A percentile compares a stretch with the other conserved stretches of the same genome.
Evolutionary conservation across 2,797 vertebrate species (phyloP).

Genomic region (Merluccius polli): DNA sequence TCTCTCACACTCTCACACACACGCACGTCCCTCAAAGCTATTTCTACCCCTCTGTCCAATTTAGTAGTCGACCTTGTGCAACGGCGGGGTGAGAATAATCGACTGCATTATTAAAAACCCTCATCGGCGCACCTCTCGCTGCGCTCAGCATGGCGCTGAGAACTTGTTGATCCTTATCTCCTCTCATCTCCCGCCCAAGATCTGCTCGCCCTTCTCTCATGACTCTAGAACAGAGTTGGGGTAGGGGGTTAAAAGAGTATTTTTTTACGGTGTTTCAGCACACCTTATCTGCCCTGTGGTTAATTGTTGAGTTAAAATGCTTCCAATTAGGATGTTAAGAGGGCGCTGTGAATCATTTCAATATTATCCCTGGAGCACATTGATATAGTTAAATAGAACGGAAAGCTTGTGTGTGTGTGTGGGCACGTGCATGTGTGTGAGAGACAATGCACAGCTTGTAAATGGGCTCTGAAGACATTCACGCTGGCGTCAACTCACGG

Average conservation of each 20-base stretch:
- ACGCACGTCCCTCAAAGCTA: not conserved
- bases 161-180: not conserved
- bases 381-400: not conserved
- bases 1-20: not conserved
- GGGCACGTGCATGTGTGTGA: not conserved
- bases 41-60: not conserved
- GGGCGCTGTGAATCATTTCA: not conserved
- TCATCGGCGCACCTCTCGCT: not conserved
- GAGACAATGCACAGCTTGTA: not conserved
- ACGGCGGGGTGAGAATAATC: not conserved
- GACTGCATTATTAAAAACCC: not conserved
- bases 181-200: not conserved
- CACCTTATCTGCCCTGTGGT: not conserved
- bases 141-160: not conserved
- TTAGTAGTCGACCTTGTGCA: not conserved
- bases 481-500: not conserved
- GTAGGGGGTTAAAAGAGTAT: too few relatives aligned
- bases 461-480: not conserved
- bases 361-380: not conserved
- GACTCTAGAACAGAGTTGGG: too few relatives aligned
- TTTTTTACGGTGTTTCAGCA: not conserved
- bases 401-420: not conserved
- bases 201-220: too few relatives aligned
- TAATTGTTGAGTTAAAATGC: not conserved
- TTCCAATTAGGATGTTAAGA: not conserved